These are phyloP conservation scores for Mnemiopsis leidyi DNA, from an alignment of 37 sponge, comb jelly and placozoan species.

Conservation along the genomic window DNA sequence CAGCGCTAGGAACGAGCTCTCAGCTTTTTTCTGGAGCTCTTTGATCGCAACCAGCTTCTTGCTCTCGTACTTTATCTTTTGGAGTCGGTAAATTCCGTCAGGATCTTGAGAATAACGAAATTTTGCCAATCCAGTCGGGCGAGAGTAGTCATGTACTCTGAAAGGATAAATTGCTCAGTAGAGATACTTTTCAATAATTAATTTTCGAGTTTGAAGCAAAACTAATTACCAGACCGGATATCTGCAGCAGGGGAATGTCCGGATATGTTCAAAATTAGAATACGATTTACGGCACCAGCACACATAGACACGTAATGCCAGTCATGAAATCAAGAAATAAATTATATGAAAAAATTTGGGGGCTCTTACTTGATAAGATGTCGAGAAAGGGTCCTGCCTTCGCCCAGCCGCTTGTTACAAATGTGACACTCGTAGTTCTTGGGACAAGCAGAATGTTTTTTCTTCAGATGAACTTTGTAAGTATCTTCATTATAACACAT, in stretches of 20 bases:
- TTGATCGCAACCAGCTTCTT: background rate
- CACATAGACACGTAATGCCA: too few relatives aligned
- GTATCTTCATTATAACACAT: conserved; percentile 45
- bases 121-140: background rate
- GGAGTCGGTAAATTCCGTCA: conserved; percentile 23
- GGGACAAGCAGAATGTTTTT: background rate
- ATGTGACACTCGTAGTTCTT: conserved; percentile 54
- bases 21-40: background rate
- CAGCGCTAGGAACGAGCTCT: conserved; percentile 26
- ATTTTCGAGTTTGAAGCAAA: too few relatives aligned
- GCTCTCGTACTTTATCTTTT: conserved; percentile 19
- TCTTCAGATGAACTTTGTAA: background rate
- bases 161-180: background rate
- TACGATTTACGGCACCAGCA: too few relatives aligned
- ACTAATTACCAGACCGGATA: too few relatives aligned
- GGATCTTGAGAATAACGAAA: background rate
- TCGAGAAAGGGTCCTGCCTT: conserved; percentile 39
- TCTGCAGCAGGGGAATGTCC: too few relatives aligned
- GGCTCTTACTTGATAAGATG: conserved; percentile 53
- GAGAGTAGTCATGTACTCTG: conserved; percentile 15
- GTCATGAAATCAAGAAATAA: too few relatives aligned
- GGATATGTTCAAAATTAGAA: too few relatives aligned
- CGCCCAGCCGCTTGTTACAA: background rate
- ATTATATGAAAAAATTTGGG: too few relatives aligned
- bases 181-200: too few relatives aligned